A percentile compares a stretch with the other conserved stretches of the same genome.
Evolutionary conservation across 1,140 invertebrate species (phyloP).

Genomic region (Diorhabda carinulata): DNA sequence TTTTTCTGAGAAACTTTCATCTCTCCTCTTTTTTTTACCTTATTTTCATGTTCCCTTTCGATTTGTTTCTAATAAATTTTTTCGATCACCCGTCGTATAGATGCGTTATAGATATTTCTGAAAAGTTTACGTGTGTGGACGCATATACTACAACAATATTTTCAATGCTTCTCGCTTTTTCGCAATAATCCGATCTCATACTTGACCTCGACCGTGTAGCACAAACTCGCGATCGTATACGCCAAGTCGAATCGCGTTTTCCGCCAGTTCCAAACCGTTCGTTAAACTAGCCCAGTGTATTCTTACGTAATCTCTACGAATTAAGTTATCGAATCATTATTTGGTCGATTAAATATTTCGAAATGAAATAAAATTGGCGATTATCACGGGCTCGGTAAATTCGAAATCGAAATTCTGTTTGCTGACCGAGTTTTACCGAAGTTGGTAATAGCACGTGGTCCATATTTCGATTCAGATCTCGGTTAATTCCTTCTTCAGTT

Average conservation of each 20-base stretch:
- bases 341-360: too few species aligned
- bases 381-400: neutral
- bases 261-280: neutral
- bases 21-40: too few species aligned
- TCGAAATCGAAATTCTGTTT: slow-evolving; percentile 2
- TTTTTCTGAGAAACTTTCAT: too few species aligned
- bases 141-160: neutral
- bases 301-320: neutral
- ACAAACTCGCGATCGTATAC: neutral
- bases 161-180: neutral
- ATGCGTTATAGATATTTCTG: too few species aligned
- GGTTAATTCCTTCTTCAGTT: slow-evolving; percentile 9
- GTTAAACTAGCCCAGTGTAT: neutral
- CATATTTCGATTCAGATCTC: slow-evolving; percentile 4
- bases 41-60: too few species aligned
- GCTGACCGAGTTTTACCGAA: slow-evolving; percentile 18
- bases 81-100: too few species aligned
- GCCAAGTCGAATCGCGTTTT: neutral
- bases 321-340: too few species aligned
- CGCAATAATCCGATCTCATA: neutral
- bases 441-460: slow-evolving; percentile 17
- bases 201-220: slow-evolving; percentile 1
- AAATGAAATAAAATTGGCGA: too few species aligned
- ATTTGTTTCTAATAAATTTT: too few species aligned
- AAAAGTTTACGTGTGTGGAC: neutral